Evolutionary conservation across 2,113 vertebrate genomes (phyloP), one percentile per base, ranked within the genome.

Genomic region (Cynopterus brachyotis): DNA sequence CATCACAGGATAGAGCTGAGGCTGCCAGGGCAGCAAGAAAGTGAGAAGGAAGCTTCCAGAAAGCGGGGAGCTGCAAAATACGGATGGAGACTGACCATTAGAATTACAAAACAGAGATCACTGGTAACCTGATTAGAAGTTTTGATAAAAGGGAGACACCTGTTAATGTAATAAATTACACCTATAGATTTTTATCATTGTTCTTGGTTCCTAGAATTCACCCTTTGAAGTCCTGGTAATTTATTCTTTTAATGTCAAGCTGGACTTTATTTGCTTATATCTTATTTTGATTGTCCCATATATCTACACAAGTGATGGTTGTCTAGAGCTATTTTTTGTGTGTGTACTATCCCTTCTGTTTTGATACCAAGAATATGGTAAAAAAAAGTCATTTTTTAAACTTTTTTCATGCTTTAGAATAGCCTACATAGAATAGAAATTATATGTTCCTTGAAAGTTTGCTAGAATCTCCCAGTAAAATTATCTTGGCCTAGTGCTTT

Each of bases 281-380:
- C 57, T 82, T 67, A 66, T 60, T 83, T 83, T 81, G 40, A 69
- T 45, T 85, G 66, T 90, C 79, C 55, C 26, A 82, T 75, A 37
- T 93, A 62, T 28, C n/a, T 66, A 45, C 11, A 24, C 45, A 76
- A 57, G 26, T 64, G 40, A 60, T 57, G 4, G n/a, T 30, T 78
- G 45, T 69, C 78, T 66, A 64, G 4, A 84, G 28, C 40, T 90
- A 57, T 8, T 67, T 81, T 86, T 59, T 72, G 30, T 45, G 26
- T 50, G 22, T 17, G 30, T 35, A 35, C 62, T 81, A 35, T 73
- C 47, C 37, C 73, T 73, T 91, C n/a, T 87, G 55, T 76, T 76
- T 96, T 88, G 64, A 83, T 90, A 91, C 60, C 13, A 72, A 94
- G 15, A 97, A 70, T 82, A 83, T 59, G 57, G 37, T 86, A 57